These are phyloP conservation scores for Macrobrachium rosenbergii DNA, from an alignment of 1,140 invertebrate species.

Conservation along the genomic window DNA sequence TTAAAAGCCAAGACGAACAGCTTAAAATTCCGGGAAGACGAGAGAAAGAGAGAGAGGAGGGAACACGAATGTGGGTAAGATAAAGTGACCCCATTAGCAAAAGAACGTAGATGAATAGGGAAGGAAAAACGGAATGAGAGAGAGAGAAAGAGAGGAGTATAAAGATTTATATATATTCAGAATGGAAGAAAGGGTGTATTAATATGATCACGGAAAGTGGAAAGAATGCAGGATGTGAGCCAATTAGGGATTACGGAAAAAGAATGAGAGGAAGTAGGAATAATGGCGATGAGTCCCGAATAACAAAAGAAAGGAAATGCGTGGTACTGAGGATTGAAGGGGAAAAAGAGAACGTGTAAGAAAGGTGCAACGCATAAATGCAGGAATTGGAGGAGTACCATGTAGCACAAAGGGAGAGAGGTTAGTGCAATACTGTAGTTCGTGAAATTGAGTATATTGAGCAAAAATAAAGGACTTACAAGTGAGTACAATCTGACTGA, in stretches of 20 bases:
- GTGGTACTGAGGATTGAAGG: neutral
- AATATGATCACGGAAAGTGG: too few relatives aligned
- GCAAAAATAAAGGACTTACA: neutral
- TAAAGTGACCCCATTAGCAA: too few relatives aligned
- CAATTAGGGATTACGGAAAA: too few relatives aligned
- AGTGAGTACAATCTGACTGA: neutral
- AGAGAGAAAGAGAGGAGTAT: neutral
- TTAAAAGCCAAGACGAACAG: too few relatives aligned
- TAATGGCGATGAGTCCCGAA: too few relatives aligned
- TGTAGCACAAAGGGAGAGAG: neutral
- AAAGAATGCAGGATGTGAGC: too few relatives aligned
- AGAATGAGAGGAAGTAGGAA: slow-evolving; percentile 2
- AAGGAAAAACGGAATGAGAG: neutral
- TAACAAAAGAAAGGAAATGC: too few relatives aligned
- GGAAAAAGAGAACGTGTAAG: neutral
- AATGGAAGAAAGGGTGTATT: too few relatives aligned
- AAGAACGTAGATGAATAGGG: neutral
- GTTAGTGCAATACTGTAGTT: neutral
- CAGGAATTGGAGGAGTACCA: neutral
- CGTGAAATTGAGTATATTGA: neutral
- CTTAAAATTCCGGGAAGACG: neutral
- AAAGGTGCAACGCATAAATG: neutral
- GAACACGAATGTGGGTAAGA: neutral
- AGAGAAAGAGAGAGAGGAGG: neutral
- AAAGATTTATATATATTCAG: neutral